phyloP scores from a whole-genome alignment of 1,140 invertebrate genomes.

The Bilobella aurantiaca region DNA sequence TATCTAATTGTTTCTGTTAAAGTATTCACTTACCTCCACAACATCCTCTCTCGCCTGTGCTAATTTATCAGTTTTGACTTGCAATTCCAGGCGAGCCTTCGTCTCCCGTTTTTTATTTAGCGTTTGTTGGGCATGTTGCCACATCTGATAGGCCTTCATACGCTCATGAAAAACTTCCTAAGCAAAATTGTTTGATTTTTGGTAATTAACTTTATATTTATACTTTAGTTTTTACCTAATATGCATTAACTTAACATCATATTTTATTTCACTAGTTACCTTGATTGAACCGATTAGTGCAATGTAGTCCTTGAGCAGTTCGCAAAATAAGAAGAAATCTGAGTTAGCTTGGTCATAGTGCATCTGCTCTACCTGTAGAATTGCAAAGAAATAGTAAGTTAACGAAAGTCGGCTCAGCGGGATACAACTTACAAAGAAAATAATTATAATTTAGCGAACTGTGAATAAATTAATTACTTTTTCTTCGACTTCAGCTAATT shows the following conservation, averaged over 20 bases:
- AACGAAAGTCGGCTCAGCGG: neutral
- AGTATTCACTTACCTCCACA: slow-evolving; percentile 56
- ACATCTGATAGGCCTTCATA: slow-evolving; percentile 94
- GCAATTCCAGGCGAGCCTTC: slow-evolving; percentile 82
- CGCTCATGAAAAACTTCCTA: slow-evolving; percentile 95
- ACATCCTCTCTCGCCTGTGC: slow-evolving; percentile 81
- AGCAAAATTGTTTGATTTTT: neutral
- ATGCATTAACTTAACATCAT: no score
- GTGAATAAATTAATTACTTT: slow-evolving; percentile 46
- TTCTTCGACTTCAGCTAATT: slow-evolving; percentile 84
- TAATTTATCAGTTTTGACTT: slow-evolving; percentile 77
- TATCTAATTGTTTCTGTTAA: neutral
- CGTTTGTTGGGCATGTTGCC: slow-evolving; percentile 92
- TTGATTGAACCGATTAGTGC: slow-evolving; percentile 84
- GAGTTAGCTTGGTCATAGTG: slow-evolving; percentile 86
- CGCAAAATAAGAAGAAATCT: slow-evolving; percentile 85
- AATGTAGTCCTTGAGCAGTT: slow-evolving; percentile 92
- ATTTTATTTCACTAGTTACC: slow-evolving; percentile 40
- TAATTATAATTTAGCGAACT: slow-evolving; percentile 57
- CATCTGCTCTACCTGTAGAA: slow-evolving; percentile 65
- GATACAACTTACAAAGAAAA: neutral
- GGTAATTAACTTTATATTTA: no score
- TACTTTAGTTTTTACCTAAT: no score
- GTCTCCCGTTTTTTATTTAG: slow-evolving; percentile 87
- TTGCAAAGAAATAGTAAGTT: slow-evolving; percentile 18